Conservation (phyloP, 2,113 vertebrate genomes). For the Azemiops feae region DNA sequence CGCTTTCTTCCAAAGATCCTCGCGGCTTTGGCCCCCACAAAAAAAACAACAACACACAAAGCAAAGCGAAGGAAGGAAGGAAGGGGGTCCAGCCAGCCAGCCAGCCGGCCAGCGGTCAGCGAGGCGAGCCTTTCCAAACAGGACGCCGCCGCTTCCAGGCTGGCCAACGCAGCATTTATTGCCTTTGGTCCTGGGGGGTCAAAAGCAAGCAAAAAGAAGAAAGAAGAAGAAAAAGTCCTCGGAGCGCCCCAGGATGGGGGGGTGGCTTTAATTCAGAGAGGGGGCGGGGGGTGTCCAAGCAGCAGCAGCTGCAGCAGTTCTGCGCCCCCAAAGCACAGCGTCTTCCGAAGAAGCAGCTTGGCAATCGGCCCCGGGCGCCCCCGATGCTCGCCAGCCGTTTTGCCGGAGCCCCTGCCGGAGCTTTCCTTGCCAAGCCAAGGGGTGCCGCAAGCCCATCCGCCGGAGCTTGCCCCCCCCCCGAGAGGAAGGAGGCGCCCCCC, state of each 20-base stretch:
- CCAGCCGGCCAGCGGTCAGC: not conserved
- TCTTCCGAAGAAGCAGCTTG: not conserved
- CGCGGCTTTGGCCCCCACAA: not conserved
- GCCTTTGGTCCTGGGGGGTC: not conserved
- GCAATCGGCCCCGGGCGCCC: not conserved
- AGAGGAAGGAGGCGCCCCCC: no score
- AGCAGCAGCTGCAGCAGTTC: not conserved
- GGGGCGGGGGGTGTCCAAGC: no score
- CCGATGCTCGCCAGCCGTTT: not conserved
- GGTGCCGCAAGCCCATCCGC: not conserved
- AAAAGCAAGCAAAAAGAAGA: not conserved
- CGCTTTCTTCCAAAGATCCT: not conserved
- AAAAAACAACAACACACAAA: not conserved
- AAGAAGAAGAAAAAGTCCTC: not conserved
- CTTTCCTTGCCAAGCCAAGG: not conserved
- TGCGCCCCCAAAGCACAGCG: not conserved
- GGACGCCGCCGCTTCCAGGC: not conserved
- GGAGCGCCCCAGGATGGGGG: not conserved
- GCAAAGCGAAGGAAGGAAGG: not conserved
- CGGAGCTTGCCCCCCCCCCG: not conserved
- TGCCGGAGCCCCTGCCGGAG: not conserved
- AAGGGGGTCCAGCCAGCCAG: not conserved
- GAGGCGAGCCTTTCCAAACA: not conserved
- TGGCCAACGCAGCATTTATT: not conserved
- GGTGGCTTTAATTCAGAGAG: not conserved